These are phyloP conservation scores for Euborellia annulipes DNA, from an alignment of 1,140 invertebrate species.

Conservation along the genomic window DNA sequence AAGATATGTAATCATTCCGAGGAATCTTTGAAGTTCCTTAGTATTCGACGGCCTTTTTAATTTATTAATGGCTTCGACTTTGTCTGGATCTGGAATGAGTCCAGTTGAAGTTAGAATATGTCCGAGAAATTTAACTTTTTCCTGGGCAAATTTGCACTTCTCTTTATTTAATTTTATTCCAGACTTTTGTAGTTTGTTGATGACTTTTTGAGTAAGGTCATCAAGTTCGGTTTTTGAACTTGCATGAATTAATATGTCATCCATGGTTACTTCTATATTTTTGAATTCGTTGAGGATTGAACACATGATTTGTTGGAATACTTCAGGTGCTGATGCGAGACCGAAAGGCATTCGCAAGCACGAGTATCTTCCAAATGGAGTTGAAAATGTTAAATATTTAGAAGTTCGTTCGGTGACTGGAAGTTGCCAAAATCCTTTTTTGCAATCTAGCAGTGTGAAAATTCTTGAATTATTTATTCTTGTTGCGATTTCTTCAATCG, in stretches of 20 bases:
- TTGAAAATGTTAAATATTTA: slow-evolving; percentile 16
- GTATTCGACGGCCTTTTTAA: slow-evolving; percentile 13
- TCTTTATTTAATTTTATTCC: slow-evolving; percentile 10
- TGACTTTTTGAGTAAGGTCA: neutral
- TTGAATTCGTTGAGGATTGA: slow-evolving; percentile 11
- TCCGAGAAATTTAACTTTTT: slow-evolving; percentile 6
- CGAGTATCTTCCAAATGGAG: slow-evolving; percentile 19
- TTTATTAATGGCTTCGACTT: slow-evolving; percentile 11
- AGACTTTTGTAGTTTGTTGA: slow-evolving; percentile 6
- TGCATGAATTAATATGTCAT: neutral
- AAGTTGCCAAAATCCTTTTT: slow-evolving; percentile 9
- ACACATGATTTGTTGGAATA: slow-evolving; percentile 18
- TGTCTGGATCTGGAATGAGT: neutral
- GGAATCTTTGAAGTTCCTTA: slow-evolving; percentile 13
- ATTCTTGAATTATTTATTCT: slow-evolving; percentile 2
- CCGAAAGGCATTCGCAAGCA: slow-evolving; percentile 22
- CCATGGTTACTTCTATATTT: slow-evolving; percentile 2
- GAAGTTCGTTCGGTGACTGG: slow-evolving; percentile 3
- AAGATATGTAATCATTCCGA: slow-evolving; percentile 21
- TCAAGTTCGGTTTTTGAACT: neutral
- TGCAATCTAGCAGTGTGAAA: slow-evolving; percentile 7
- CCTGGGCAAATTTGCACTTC: slow-evolving; percentile 10
- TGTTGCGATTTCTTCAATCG: slow-evolving; percentile 8
- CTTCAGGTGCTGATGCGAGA: slow-evolving; percentile 14
- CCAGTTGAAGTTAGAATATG: neutral